Percentiles rank a stretch among this genome's conserved stretches.
phyloP scores from a whole-genome alignment of 2,888 invertebrate genomes.

The Apamea monoglypha region DNA sequence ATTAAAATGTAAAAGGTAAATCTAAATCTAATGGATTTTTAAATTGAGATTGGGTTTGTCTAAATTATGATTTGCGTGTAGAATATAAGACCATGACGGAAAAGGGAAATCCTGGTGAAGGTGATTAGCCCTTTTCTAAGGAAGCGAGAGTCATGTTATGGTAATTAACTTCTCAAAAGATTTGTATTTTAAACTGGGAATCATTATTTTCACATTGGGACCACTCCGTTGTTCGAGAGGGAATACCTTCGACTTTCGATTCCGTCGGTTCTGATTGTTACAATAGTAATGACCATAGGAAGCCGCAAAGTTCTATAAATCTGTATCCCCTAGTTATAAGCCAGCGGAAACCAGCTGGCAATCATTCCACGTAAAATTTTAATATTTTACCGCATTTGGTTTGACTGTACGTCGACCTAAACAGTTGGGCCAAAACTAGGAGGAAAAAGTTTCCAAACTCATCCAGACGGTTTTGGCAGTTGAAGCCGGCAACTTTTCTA shows the following conservation, averaged over 20 bases:
- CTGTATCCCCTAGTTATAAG: background rate
- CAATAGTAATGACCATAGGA: conserved; percentile 8
- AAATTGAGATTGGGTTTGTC: background rate
- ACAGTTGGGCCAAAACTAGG: background rate
- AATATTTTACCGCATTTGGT: background rate
- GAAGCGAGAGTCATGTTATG: background rate
- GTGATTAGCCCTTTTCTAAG: conserved; percentile 16
- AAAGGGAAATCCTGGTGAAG: conserved; percentile 23
- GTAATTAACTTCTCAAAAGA: background rate
- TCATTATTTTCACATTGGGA: conserved; percentile 9
- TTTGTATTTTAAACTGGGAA: background rate
- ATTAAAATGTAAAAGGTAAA: background rate
- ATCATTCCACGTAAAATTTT: background rate
- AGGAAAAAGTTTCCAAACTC: conserved; percentile 9
- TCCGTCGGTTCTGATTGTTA: background rate
- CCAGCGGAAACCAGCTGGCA: background rate
- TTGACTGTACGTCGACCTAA: background rate
- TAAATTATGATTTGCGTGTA: background rate
- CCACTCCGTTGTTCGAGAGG: background rate
- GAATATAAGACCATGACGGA: background rate
- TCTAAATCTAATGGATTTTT: background rate
- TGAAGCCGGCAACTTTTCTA: background rate
- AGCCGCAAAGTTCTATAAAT: background rate
- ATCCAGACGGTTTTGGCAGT: conserved; percentile 1
- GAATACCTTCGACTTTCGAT: background rate